Percentiles rank a stretch among this genome's conserved stretches.
Evolutionary conservation across 2,113 vertebrate genomes (phyloP).

Genomic region (Chroicocephalus ridibundus): DNA sequence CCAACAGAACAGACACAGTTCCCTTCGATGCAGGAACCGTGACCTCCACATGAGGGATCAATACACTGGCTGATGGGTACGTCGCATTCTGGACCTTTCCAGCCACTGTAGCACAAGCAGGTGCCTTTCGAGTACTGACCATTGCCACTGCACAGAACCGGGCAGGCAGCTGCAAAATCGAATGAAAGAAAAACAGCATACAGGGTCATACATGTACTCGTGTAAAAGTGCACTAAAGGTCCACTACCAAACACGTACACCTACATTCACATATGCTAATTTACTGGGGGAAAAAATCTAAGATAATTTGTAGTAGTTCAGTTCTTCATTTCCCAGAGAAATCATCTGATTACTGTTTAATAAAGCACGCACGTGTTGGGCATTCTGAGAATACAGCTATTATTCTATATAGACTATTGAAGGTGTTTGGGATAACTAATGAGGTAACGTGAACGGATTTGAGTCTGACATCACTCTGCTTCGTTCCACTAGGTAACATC

Average conservation of each 20-base stretch:
- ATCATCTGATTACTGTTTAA: background rate
- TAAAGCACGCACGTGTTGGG: background rate
- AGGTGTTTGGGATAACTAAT: background rate
- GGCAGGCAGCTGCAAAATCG: slow-evolving; percentile 86
- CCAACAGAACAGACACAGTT: slow-evolving; percentile 92
- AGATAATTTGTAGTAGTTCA: background rate
- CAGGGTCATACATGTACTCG: background rate
- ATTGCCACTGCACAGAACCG: slow-evolving; percentile 95
- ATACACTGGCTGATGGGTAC: slow-evolving; percentile 93
- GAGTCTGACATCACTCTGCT: background rate
- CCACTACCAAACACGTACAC: background rate
- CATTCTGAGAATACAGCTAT: background rate
- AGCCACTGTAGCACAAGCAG: slow-evolving; percentile 97
- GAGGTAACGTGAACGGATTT: background rate
- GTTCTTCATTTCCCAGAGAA: background rate
- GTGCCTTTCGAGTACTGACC: slow-evolving; percentile 97
- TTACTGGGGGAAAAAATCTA: background rate
- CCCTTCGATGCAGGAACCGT: slow-evolving; percentile 93
- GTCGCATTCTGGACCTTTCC: slow-evolving; percentile 96
- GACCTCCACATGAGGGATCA: slow-evolving; percentile 92
- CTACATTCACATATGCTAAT: background rate
- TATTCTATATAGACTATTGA: background rate
- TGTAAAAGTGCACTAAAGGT: background rate
- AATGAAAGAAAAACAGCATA: slow-evolving; percentile 38
- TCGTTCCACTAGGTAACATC: background rate